Evolutionary conservation across 92 coral and sea anemone species (phyloP).

Genomic region (Micromussa lordhowensis): DNA sequence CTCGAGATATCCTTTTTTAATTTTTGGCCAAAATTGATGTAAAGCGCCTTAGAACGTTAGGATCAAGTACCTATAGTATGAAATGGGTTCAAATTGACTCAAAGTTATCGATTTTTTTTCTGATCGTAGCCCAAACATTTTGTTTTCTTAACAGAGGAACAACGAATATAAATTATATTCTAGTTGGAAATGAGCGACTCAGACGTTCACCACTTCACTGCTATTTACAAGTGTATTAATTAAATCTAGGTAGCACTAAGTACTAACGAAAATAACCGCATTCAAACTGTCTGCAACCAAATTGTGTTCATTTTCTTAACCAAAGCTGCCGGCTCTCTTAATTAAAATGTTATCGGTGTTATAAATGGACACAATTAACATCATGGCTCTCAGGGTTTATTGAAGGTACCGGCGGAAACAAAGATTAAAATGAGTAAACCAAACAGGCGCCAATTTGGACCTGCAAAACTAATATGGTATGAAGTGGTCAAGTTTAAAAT

Average conservation of each 20-base stretch:
- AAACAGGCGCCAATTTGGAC: neutral
- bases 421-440: neutral
- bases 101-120: too few species aligned
- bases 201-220: neutral
- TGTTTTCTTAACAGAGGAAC: neutral
- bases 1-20: too few species aligned
- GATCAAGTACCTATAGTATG: too few species aligned
- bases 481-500: neutral
- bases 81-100: too few species aligned
- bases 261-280: neutral
- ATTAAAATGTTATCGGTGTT: neutral
- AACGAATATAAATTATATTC: neutral
- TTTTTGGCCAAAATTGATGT: too few species aligned
- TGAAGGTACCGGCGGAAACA: neutral
- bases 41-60: too few species aligned
- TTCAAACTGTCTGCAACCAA: neutral
- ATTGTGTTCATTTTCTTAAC: neutral
- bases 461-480: neutral
- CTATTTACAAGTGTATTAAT: neutral
- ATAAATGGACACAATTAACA: neutral
- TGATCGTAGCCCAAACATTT: neutral
- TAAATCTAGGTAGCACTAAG: neutral
- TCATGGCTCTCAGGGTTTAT: neutral
- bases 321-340: neutral
- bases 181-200: neutral